These are phyloP conservation scores for Empis livida DNA, from an alignment of 2,888 invertebrate genomes.

Conservation along the genomic window DNA sequence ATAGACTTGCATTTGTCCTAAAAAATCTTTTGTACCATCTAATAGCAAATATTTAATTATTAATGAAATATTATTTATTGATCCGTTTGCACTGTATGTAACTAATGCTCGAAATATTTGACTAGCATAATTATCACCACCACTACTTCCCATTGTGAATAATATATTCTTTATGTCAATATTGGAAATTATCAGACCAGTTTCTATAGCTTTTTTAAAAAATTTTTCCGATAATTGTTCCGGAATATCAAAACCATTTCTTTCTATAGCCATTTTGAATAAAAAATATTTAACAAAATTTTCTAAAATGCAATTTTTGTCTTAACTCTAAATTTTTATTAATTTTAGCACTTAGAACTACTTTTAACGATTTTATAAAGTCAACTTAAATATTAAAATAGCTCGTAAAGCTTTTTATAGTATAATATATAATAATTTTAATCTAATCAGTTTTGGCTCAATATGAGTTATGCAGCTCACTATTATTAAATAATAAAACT, in stretches of 20 bases:
- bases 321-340: no score
- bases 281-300: no score
- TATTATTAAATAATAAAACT: no score
- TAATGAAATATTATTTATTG: conserved; percentile 5
- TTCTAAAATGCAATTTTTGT: no score
- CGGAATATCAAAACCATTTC: conserved; percentile 9
- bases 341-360: no score
- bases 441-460: no score
- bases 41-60: conserved; percentile 13
- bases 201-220: conserved; percentile 10
- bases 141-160: conserved; percentile 12
- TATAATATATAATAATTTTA: no score
- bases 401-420: no score
- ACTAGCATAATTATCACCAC: conserved; percentile 14
- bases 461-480: no score
- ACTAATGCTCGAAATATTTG: conserved; percentile 10
- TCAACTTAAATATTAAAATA: no score
- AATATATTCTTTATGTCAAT: conserved; percentile 5
- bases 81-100: conserved; percentile 1
- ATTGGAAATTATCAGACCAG: conserved; percentile 8
- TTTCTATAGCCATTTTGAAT: background rate
- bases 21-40: conserved; percentile 8
- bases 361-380: no score
- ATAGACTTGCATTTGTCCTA: conserved; percentile 15
- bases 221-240: conserved; percentile 10